These are phyloP conservation scores for Notodonta ziczac DNA, from an alignment of 2,888 invertebrate genomes.

Conservation along the genomic window DNA sequence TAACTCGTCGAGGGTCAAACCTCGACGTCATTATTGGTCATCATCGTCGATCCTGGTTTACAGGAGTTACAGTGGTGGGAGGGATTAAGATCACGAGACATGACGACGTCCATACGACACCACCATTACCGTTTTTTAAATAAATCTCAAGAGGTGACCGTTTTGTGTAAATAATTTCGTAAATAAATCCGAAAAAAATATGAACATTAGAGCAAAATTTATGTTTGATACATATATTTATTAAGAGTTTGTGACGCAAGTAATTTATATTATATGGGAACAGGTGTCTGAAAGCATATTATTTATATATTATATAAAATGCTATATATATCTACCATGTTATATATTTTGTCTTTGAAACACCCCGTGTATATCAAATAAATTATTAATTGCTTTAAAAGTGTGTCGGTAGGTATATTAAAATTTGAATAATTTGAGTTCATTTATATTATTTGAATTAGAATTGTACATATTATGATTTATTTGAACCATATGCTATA, in stretches of 20 bases:
- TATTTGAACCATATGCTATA: too few species aligned
- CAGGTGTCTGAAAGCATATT: constrained; percentile 25
- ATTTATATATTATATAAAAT: neutral
- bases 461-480: too few species aligned
- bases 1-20: too few species aligned
- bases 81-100: too few species aligned
- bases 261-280: constrained; percentile 25
- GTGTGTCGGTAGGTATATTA: too few species aligned
- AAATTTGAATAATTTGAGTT: too few species aligned
- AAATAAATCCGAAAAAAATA: neutral
- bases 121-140: neutral
- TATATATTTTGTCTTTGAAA: neutral
- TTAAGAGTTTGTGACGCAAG: constrained; percentile 19
- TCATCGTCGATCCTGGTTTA: too few species aligned
- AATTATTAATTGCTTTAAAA: neutral
- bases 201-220: constrained; percentile 11
- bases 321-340: neutral
- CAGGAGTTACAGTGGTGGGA: too few species aligned
- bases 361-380: neutral
- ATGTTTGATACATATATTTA: constrained; percentile 14
- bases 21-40: too few species aligned
- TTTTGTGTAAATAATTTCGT: constrained; percentile 12
- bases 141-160: constrained; percentile 2
- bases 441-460: too few species aligned
- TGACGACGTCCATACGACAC: neutral